Evolutionary conservation across 2,113 vertebrate genomes (phyloP).

Genomic region (Scolopax mira): DNA sequence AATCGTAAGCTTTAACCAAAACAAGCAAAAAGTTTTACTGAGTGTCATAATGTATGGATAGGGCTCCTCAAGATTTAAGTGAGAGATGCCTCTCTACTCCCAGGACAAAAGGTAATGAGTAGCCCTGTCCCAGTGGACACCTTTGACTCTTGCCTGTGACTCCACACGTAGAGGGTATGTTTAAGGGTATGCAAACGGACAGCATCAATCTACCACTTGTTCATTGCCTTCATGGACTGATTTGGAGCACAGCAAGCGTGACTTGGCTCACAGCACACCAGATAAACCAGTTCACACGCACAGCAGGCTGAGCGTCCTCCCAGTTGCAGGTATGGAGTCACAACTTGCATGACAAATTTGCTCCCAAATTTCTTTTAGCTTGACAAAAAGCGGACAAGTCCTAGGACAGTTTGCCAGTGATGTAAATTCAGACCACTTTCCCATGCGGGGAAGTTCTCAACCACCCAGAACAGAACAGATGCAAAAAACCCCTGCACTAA

Average conservation of each 20-base stretch:
- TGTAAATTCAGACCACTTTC: neutral
- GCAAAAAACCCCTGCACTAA: neutral
- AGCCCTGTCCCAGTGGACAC: neutral
- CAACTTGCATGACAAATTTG: neutral
- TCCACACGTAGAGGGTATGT: neutral
- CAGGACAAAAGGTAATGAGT: neutral
- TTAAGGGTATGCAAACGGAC: neutral
- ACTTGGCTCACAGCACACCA: neutral
- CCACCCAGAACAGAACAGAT: neutral
- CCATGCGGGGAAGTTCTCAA: neutral
- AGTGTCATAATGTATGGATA: neutral
- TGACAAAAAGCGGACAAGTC: neutral
- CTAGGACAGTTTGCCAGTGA: neutral
- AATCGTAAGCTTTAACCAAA: neutral
- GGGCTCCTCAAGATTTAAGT: neutral
- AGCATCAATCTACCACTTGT: neutral
- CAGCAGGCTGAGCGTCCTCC: neutral
- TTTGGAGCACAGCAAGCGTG: neutral
- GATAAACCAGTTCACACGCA: neutral
- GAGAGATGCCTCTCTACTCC: neutral
- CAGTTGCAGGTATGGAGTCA: neutral
- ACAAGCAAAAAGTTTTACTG: neutral
- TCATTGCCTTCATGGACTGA: neutral
- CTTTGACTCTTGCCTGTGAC: neutral
- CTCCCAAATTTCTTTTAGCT: neutral